Conservation (phyloP, 2,113 vertebrate species). For the Pyxicephalus adspersus region DNA sequence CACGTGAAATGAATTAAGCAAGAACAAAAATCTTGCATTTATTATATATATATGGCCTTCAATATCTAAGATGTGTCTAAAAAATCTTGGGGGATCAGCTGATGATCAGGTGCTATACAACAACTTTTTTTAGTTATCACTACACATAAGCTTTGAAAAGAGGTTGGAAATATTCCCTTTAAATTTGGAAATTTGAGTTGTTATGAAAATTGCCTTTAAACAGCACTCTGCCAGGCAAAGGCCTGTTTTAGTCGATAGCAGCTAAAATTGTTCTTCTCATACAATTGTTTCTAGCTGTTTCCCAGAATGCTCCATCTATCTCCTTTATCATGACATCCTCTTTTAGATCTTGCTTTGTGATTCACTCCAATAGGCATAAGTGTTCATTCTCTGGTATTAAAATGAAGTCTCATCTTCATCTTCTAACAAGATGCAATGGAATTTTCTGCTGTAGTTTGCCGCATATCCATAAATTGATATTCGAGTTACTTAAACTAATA, state of each 20-base stretch:
- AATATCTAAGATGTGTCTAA: too few relatives aligned
- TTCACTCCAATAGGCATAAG: slow-evolving; percentile 25
- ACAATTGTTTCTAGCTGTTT: slow-evolving; percentile 9
- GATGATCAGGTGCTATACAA: too few relatives aligned
- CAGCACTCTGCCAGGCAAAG: background rate
- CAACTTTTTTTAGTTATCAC: too few relatives aligned
- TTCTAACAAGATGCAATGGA: slow-evolving; percentile 32
- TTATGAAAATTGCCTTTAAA: background rate
- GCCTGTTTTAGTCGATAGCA: background rate
- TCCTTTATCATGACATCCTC: slow-evolving; percentile 20
- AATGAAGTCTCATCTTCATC: slow-evolving; percentile 28
- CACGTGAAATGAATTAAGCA: too few relatives aligned
- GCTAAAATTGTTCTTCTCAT: slow-evolving; percentile 8
- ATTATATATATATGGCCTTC: too few relatives aligned
- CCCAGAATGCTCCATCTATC: slow-evolving; percentile 16
- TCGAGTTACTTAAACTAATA: slow-evolving; percentile 15
- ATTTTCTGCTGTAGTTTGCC: slow-evolving; percentile 6
- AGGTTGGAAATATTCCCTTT: too few relatives aligned
- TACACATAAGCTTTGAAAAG: too few relatives aligned
- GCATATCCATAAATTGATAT: slow-evolving; percentile 32
- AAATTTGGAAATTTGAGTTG: too few relatives aligned
- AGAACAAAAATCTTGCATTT: too few relatives aligned
- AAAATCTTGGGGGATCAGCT: too few relatives aligned
- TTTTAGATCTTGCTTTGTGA: slow-evolving; percentile 16
- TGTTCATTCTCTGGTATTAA: slow-evolving; percentile 23